Evolutionary conservation across 2,797 vertebrate genomes (phyloP).

Genomic region (Chelidonichthys spinosus): DNA sequence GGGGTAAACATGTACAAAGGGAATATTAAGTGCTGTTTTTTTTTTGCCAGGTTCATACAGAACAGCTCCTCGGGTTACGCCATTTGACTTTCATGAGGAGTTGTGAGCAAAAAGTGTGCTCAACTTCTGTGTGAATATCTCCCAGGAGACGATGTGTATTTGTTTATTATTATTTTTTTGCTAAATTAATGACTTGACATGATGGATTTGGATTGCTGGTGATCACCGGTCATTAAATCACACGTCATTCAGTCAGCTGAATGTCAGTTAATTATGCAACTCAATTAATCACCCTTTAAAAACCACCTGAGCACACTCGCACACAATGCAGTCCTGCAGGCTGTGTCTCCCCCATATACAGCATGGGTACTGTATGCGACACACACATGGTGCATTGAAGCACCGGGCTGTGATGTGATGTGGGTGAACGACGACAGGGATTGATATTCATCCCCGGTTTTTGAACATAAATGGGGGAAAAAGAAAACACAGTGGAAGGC

Average conservation of each 20-base stretch:
- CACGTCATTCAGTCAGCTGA: slow-evolving; percentile 33
- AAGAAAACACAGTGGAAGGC: slow-evolving; percentile 53
- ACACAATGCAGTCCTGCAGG: slow-evolving; percentile 38
- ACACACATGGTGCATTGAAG: background rate
- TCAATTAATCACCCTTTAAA: slow-evolving; percentile 22
- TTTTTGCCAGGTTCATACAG: slow-evolving; percentile 55
- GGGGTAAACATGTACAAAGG: slow-evolving; percentile 52
- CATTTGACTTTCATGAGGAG: slow-evolving; percentile 73
- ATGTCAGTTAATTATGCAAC: slow-evolving; percentile 47
- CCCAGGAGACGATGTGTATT: slow-evolving; percentile 41
- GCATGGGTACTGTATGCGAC: slow-evolving; percentile 18
- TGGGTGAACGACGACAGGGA: slow-evolving; percentile 20
- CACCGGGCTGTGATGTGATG: slow-evolving; percentile 9
- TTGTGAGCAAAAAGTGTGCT: slow-evolving; percentile 74
- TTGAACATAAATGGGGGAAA: slow-evolving; percentile 5
- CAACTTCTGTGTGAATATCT: slow-evolving; percentile 60
- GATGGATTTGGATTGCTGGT: slow-evolving; percentile 12
- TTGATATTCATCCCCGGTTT: slow-evolving; percentile 24
- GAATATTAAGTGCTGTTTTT: slow-evolving; percentile 61
- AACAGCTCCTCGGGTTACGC: slow-evolving; percentile 50
- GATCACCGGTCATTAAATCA: background rate
- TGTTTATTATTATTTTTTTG: background rate
- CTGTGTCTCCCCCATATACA: slow-evolving; percentile 8
- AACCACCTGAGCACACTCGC: slow-evolving; percentile 17
- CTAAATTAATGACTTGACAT: slow-evolving; percentile 36